phyloP scores from a whole-genome alignment of 2,113 vertebrate species.

The Mola mola region DNA sequence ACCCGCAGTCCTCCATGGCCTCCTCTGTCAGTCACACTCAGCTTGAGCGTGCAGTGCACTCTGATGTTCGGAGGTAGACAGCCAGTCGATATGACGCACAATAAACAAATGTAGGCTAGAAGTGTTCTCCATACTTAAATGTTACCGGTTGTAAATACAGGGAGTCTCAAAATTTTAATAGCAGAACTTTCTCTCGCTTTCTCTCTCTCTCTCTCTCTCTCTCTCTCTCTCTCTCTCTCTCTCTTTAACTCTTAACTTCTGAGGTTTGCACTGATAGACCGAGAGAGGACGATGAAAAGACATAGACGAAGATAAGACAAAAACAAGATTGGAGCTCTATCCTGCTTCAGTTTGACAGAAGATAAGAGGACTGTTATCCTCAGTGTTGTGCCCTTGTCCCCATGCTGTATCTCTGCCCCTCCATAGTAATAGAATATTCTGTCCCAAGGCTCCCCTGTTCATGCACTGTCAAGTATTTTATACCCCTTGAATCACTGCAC shows the following conservation, averaged over 20 bases:
- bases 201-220: too few species aligned
- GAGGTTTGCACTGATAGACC: constrained; percentile 10
- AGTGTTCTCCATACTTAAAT: constrained; percentile 37
- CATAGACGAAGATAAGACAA: constrained; percentile 22
- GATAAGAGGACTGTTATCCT: constrained; percentile 40
- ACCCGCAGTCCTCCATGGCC: constrained; percentile 38
- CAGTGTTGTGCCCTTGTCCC: constrained; percentile 17
- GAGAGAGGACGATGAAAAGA: constrained; percentile 17
- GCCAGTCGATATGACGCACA: constrained; percentile 23
- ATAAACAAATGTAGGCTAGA: constrained; percentile 36
- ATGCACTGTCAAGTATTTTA: constrained; percentile 63
- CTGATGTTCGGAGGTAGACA: constrained; percentile 31
- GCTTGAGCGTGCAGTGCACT: constrained; percentile 10
- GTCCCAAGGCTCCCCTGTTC: constrained; percentile 59
- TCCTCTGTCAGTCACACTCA: constrained; percentile 54
- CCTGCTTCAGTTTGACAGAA: constrained; percentile 43
- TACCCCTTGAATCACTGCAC: constrained; percentile 58
- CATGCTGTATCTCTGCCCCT: constrained; percentile 38
- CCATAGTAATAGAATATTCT: constrained; percentile 56
- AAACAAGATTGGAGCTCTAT: not conserved
- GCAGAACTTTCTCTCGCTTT: constrained; percentile 19
- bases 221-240: too few species aligned
- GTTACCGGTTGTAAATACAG: constrained; percentile 24
- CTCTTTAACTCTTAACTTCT: constrained; percentile 9
- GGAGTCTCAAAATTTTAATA: constrained; percentile 10